Conservation (phyloP, 1,140 invertebrate species). For the Pinna nobilis region DNA sequence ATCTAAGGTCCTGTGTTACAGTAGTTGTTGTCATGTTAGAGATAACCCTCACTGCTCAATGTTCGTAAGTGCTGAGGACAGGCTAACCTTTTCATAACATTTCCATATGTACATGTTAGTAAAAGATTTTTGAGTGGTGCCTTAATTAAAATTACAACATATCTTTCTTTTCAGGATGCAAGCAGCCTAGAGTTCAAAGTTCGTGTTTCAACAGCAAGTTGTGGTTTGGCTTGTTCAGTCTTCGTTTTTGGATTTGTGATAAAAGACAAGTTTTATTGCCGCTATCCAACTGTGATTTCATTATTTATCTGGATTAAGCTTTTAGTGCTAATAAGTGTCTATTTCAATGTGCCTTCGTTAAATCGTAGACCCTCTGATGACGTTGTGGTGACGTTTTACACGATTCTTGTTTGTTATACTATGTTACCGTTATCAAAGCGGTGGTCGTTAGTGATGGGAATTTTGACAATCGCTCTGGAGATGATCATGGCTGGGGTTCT, state of each 20-base stretch:
- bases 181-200: slow-evolving; percentile 9
- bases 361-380: slow-evolving; percentile 46
- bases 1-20: too few species aligned
- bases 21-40: too few species aligned
- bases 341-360: slow-evolving; percentile 43
- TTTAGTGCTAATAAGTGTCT: slow-evolving; percentile 49
- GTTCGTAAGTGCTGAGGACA: too few species aligned
- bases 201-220: slow-evolving; percentile 27
- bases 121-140: too few species aligned
- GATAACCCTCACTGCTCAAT: too few species aligned
- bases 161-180: slow-evolving; percentile 2
- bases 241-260: slow-evolving; percentile 34
- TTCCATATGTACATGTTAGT: too few species aligned
- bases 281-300: slow-evolving; percentile 36
- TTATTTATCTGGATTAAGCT: slow-evolving; percentile 40
- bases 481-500: slow-evolving; percentile 50
- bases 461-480: slow-evolving; percentile 47
- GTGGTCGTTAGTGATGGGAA: slow-evolving; percentile 54
- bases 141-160: too few species aligned
- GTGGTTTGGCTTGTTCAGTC: slow-evolving; percentile 22
- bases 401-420: slow-evolving; percentile 60
- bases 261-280: slow-evolving; percentile 43
- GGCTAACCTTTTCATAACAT: too few species aligned
- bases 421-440: slow-evolving; percentile 65
- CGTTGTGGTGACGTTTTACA: slow-evolving; percentile 57